These are phyloP conservation scores for Formicarius rufipectus DNA, from an alignment of 2,113 vertebrate genomes.

Conservation along the genomic window DNA sequence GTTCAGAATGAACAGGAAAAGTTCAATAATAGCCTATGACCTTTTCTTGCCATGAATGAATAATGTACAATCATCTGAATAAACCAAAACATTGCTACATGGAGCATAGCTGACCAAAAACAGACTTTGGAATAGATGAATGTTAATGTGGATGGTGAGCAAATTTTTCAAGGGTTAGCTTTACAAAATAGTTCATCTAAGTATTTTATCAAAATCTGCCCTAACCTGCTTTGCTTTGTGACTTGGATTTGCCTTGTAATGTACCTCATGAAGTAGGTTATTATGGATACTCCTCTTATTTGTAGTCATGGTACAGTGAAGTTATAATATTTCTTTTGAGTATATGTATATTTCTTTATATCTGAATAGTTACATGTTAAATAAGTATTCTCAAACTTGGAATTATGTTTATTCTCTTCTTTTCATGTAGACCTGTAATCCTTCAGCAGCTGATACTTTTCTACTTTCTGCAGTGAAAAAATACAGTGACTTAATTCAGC, in stretches of 20 bases:
- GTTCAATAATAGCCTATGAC: not conserved
- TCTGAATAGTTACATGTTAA: not conserved
- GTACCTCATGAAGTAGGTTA: not conserved
- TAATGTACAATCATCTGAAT: not conserved
- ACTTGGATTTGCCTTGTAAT: not conserved
- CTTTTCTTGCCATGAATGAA: rapidly evolving
- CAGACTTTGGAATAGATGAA: not conserved
- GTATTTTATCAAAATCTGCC: not conserved
- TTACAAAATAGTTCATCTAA: not conserved
- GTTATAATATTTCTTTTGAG: not conserved
- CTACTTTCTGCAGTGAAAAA: not conserved
- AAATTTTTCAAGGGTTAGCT: not conserved
- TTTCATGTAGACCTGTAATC: not conserved
- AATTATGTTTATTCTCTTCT: not conserved
- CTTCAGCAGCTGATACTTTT: not conserved
- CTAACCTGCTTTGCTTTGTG: not conserved
- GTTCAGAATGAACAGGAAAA: not conserved
- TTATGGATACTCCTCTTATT: not conserved
- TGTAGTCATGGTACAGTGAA: rapidly evolving
- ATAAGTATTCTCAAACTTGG: not conserved
- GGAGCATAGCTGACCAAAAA: not conserved
- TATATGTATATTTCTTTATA: not conserved
- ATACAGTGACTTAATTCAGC: not conserved
- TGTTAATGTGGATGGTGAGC: not conserved
- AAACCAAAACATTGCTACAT: not conserved